phyloP scores from a whole-genome alignment of 2,113 vertebrate genomes.

The Procavia capensis region DNA sequence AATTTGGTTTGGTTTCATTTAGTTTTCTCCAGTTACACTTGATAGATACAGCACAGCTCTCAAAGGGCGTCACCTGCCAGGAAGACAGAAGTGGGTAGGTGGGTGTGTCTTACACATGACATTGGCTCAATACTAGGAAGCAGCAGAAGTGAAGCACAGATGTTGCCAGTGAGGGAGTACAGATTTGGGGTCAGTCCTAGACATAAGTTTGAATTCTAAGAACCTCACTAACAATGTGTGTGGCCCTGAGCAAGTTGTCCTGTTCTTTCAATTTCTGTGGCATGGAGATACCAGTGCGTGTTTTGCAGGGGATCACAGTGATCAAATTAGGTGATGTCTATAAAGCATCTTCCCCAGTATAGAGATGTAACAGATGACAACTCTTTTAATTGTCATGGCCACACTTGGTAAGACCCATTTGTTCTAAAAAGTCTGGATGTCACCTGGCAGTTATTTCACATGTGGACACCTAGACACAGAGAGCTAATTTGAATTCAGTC shows the following conservation, averaged over 20 bases:
- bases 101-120: background rate
- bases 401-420: background rate
- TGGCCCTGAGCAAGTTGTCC: background rate
- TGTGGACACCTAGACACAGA: background rate
- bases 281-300: background rate
- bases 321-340: background rate
- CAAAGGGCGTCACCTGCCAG: background rate
- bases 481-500: background rate
- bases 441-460: background rate
- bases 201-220: background rate
- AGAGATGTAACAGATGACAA: background rate
- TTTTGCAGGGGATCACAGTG: background rate
- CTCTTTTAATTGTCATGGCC: background rate
- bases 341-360: background rate
- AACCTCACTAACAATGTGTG: background rate
- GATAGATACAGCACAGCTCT: background rate
- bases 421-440: background rate
- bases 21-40: background rate
- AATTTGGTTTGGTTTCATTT: too few species aligned
- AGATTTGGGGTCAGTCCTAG: background rate
- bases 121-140: background rate
- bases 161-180: background rate
- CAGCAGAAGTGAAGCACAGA: background rate
- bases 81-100: background rate
- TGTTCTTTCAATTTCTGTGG: background rate